A percentile compares a stretch with the other conserved stretches of the same genome.
Conservation (phyloP, 2,888 invertebrate species). For the Osmoderma eremita region DNA sequence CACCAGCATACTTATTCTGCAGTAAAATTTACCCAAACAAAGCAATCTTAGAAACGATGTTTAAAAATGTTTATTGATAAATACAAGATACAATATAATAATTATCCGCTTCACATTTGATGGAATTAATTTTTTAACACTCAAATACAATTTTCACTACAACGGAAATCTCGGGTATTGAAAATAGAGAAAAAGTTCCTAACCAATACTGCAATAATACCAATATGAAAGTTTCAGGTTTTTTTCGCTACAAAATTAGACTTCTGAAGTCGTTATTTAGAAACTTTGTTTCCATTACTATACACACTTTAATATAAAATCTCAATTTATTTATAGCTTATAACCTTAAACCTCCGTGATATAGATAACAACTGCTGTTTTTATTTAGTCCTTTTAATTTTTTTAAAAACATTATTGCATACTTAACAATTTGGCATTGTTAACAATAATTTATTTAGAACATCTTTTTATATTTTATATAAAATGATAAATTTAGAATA, state of each 20-base stretch:
- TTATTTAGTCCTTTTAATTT: slow-evolving; percentile 36
- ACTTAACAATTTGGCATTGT: slow-evolving; percentile 56
- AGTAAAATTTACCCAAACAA: background rate
- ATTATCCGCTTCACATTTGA: slow-evolving; percentile 53
- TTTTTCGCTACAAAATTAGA: slow-evolving; percentile 39
- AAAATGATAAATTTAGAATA: slow-evolving; percentile 56
- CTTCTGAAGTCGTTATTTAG: slow-evolving; percentile 41
- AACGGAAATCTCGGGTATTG: slow-evolving; percentile 53
- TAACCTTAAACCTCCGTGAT: slow-evolving; percentile 55
- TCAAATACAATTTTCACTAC: slow-evolving; percentile 52
- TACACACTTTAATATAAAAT: slow-evolving; percentile 48
- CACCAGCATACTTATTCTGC: background rate
- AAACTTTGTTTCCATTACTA: slow-evolving; percentile 51
- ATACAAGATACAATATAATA: slow-evolving; percentile 57
- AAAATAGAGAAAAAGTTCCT: slow-evolving; percentile 44
- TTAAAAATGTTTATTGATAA: slow-evolving; percentile 54
- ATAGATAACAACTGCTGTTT: slow-evolving; percentile 58
- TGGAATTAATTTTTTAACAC: slow-evolving; percentile 53
- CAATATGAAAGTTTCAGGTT: slow-evolving; percentile 45
- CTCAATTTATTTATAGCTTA: slow-evolving; percentile 48
- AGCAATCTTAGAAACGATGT: background rate
- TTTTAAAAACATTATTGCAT: slow-evolving; percentile 55
- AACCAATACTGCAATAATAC: slow-evolving; percentile 46
- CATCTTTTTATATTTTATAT: slow-evolving; percentile 43
- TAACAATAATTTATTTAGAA: slow-evolving; percentile 53